Conservation (phyloP, 2,113 vertebrate genomes). For the Cygnus atratus region DNA sequence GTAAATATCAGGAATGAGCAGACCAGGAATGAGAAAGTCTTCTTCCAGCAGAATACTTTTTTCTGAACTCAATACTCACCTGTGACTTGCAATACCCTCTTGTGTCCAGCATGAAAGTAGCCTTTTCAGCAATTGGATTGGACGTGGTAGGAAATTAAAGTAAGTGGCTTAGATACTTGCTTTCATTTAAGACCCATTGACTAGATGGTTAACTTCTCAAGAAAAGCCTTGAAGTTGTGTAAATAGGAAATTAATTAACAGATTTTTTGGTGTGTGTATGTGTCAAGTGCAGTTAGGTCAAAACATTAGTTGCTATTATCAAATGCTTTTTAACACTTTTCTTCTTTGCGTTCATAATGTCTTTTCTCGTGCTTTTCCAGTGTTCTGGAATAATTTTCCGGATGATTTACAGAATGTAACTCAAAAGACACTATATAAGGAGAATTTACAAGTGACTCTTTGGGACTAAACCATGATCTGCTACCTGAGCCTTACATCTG, state of each 20-base stretch:
- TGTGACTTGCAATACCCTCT: slow-evolving; percentile 30
- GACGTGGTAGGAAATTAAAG: slow-evolving; percentile 46
- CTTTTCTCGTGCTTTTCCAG: neutral
- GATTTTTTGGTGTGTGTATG: neutral
- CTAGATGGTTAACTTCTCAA: neutral
- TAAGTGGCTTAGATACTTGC: neutral
- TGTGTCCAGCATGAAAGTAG: slow-evolving; percentile 1
- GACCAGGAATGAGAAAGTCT: slow-evolving; percentile 16
- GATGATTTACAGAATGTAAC: neutral
- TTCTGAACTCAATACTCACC: neutral
- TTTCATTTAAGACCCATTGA: neutral
- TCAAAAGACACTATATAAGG: neutral
- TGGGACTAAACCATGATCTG: neutral
- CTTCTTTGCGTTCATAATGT: neutral
- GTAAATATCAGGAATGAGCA: neutral
- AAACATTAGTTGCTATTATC: neutral
- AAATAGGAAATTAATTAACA: neutral
- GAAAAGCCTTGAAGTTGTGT: neutral
- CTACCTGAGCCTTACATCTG: neutral
- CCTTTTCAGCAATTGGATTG: slow-evolving; percentile 27
- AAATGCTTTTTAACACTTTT: neutral
- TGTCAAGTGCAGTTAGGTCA: neutral
- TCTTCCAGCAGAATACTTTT: neutral
- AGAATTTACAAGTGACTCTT: neutral
- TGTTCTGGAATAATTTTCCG: neutral